phyloP scores from a whole-genome alignment of 2,113 vertebrate genomes.

The Hyaena hyaena region DNA sequence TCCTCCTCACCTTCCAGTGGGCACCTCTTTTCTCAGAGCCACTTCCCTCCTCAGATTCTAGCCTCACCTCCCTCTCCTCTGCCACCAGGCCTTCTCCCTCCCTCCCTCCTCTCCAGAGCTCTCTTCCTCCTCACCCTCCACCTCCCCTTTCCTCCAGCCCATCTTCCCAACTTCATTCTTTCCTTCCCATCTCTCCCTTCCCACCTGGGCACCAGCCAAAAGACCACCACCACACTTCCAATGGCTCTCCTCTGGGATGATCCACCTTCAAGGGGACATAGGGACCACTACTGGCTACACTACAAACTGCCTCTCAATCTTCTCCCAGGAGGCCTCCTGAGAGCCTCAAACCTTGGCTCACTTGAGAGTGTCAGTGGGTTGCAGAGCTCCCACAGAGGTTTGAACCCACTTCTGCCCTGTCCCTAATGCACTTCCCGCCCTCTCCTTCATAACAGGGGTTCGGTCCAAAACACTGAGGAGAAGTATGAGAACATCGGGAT shows the following conservation, averaged over 20 bases:
- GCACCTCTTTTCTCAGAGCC: background rate
- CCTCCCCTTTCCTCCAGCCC: background rate
- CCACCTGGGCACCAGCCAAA: background rate
- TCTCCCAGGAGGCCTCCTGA: background rate
- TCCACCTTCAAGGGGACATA: background rate
- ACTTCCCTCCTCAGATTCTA: background rate
- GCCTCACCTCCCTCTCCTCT: background rate
- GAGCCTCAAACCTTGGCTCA: background rate
- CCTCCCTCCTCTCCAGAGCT: background rate
- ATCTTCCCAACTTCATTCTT: background rate
- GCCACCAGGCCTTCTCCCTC: too few relatives aligned
- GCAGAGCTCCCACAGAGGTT: background rate
- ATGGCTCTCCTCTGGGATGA: background rate
- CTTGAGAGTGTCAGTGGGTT: too few relatives aligned
- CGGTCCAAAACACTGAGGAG: background rate
- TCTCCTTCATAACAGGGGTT: constrained; percentile 23
- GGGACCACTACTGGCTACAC: background rate
- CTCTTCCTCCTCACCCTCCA: background rate
- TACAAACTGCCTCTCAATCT: background rate
- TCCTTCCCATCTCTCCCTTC: background rate
- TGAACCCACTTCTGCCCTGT: background rate
- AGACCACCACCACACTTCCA: background rate
- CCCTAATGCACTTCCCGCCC: background rate
- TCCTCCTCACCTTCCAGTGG: background rate
- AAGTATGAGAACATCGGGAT: background rate